phyloP scores from a whole-genome alignment of 2,888 invertebrate genomes.

The Cryptophagus acutangulus region DNA sequence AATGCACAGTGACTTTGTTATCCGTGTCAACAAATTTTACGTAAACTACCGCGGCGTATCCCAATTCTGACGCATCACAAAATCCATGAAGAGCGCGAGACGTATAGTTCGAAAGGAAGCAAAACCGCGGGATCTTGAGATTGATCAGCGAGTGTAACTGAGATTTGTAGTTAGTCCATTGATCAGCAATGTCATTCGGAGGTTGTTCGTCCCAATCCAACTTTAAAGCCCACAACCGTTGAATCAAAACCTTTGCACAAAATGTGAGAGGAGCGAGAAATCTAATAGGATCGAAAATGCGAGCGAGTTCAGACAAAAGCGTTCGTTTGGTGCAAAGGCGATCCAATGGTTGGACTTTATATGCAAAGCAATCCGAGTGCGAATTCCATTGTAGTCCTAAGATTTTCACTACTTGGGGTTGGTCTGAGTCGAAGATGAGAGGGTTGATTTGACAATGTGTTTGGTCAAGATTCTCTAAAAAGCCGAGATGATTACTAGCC shows the following conservation, averaged over 20 bases:
- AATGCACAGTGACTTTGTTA: conserved; percentile 3
- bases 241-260: conserved; percentile 16
- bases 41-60: conserved; percentile 21
- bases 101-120: background rate
- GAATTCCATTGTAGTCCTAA: conserved; percentile 7
- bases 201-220: conserved; percentile 12
- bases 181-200: background rate
- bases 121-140: conserved; percentile 7
- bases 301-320: conserved; percentile 12
- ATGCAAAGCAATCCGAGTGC: background rate
- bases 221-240: conserved; percentile 10
- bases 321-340: conserved; percentile 7
- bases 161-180: background rate
- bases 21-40: conserved; percentile 11
- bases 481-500: conserved; percentile 8
- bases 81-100: conserved; percentile 21
- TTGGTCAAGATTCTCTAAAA: background rate
- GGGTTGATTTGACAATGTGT: no score
- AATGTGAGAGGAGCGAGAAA: conserved; percentile 15
- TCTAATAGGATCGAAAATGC: conserved; percentile 18
- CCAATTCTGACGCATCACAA: conserved; percentile 21
- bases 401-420: conserved; percentile 11
- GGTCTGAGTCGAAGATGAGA: conserved; percentile 2
- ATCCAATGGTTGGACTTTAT: background rate
- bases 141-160: background rate